Evolutionary conservation across 2,888 invertebrate genomes (phyloP), one percentile per base, ranked within the genome.

Genomic region (Platycnemis pennipes): DNA sequence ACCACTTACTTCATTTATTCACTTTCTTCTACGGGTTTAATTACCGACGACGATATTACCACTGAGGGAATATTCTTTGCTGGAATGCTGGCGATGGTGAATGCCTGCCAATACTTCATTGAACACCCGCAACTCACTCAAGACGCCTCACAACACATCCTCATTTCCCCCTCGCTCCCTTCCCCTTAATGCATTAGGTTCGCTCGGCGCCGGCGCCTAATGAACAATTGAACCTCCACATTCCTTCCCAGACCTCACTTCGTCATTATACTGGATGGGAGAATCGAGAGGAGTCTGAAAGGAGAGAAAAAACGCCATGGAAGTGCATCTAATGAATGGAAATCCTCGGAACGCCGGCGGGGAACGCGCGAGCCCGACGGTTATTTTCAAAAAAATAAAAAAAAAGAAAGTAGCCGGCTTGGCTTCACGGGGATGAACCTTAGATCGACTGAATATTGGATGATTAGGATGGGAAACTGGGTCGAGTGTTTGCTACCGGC

Each of bases 371-470:
- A 31, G 1, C 13, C 49, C 69, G 69, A 7, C 56, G 56, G 63
- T 37, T 37, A 77, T 77, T 77, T 77, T 37, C 77, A 77, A 63
- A 37, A 77, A n/a, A n/a, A n/a, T n/a, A n/a, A n/a, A n/a, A n/a
- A n/a, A n/a, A n/a, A n/a, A n/a, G n/a, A n/a, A n/a, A 77, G 77
- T 31, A 77, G 37, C 77, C 16, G 13, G 37, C 37, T 7, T 1
- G 77, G 77, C 31, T 77, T 77, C 77, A 4, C 26, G 63, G 63
- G 63, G 63, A 63, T 63, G 63, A 63, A 77, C 77, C 77, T 77
- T 77, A 77, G 77, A 77, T 77, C 77, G 77, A 77, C 77, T 77
- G 77, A 77, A 77, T 77, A 77, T 77, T 77, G 77, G 77, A 77
- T 77, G 77, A 77, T 77, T 77, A 37, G 77, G 77, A 77, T 37